Evolutionary conservation across 2,113 vertebrate genomes (phyloP).

Genomic region (Microcebus griseorufus): DNA sequence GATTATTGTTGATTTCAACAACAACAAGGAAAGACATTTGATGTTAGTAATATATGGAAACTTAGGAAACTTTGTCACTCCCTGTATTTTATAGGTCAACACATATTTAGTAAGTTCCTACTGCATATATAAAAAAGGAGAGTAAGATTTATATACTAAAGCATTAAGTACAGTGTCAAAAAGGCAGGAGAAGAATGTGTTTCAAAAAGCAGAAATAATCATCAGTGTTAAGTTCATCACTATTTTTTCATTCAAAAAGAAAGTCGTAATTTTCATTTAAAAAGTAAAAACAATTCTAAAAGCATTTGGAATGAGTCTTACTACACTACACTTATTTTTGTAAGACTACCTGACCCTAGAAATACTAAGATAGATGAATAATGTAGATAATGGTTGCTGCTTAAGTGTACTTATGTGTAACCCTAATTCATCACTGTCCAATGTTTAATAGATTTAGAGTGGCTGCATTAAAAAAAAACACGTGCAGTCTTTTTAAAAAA

Average conservation of each 20-base stretch:
- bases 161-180: not conserved
- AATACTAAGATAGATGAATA: constrained; percentile 59
- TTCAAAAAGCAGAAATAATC: not conserved
- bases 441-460: constrained; percentile 57
- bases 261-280: not conserved
- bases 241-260: not conserved
- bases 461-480: not conserved
- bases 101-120: constrained; percentile 5
- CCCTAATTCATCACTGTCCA: constrained; percentile 54
- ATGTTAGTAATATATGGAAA: constrained; percentile 20
- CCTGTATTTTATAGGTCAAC: not conserved
- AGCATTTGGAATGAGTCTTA: constrained; percentile 33
- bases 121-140: not conserved
- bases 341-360: not conserved
- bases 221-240: not conserved
- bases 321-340: not conserved
- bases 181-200: not conserved
- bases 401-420: constrained; percentile 53
- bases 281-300: not conserved
- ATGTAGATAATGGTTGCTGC: constrained; percentile 49
- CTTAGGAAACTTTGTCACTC: not conserved
- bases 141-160: not conserved
- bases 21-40: not conserved
- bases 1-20: not conserved
- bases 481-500: not conserved